Evolutionary conservation across 2,888 invertebrate genomes (phyloP).

Genomic region (Heliconius sara): DNA sequence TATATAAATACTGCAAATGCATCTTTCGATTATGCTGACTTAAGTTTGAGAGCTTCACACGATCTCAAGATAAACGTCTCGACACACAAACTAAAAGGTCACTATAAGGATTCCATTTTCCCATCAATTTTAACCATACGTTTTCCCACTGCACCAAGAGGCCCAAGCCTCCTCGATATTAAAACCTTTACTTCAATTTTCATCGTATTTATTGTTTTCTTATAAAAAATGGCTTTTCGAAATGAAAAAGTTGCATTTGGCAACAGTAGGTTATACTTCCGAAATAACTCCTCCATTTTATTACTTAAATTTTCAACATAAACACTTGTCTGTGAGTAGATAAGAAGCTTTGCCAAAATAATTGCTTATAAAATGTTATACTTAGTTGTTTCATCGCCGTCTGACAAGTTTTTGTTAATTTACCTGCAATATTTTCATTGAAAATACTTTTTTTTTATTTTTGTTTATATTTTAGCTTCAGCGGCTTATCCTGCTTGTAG

Average conservation of each 20-base stretch:
- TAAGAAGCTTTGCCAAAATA: conserved; percentile 19
- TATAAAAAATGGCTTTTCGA: background rate
- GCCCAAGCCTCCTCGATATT: too few species aligned
- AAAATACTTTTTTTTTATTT: too few species aligned
- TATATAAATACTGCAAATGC: too few species aligned
- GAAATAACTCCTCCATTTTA: conserved; percentile 11
- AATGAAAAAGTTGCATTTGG: conserved; percentile 1
- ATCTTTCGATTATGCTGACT: too few species aligned
- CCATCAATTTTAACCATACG: background rate
- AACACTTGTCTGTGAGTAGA: conserved; percentile 32
- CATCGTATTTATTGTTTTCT: background rate
- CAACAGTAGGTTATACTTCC: conserved; percentile 13
- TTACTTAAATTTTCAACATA: conserved; percentile 17
- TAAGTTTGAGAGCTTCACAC: too few species aligned
- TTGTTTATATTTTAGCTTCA: too few species aligned
- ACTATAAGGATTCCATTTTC: too few species aligned
- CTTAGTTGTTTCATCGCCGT: background rate
- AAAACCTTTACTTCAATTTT: background rate
- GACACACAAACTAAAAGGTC: too few species aligned
- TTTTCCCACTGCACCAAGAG: background rate
- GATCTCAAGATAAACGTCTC: too few species aligned
- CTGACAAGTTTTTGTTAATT: background rate
- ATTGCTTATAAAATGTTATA: conserved; percentile 10
- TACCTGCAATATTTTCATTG: background rate
- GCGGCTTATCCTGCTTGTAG: too few species aligned